Conservation (phyloP, 2,888 invertebrate genomes). For the Subacronicta megacephala region DNA sequence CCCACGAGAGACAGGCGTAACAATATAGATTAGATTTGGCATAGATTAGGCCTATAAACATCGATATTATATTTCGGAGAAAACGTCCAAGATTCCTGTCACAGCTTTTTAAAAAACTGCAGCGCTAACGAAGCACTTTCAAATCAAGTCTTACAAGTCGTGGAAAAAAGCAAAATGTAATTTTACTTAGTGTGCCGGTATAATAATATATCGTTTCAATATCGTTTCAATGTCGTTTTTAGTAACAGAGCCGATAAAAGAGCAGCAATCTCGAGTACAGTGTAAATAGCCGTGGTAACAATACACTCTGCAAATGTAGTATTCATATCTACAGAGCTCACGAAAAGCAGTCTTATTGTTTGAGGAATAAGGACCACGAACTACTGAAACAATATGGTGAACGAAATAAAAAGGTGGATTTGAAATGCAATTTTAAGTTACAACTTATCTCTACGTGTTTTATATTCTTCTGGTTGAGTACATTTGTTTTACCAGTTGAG, state of each 20-base stretch:
- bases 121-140: too few relatives aligned
- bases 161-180: too few relatives aligned
- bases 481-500: conserved; percentile 18
- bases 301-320: conserved; percentile 58
- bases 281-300: conserved; percentile 63
- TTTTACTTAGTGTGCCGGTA: too few relatives aligned
- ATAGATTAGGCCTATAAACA: too few relatives aligned
- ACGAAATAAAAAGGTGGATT: conserved; percentile 35
- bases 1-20: too few relatives aligned
- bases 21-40: too few relatives aligned
- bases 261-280: conserved; percentile 55
- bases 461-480: conserved; percentile 17
- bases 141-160: too few relatives aligned
- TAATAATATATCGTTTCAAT: conserved; percentile 14
- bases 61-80: too few relatives aligned
- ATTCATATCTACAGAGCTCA: conserved; percentile 42
- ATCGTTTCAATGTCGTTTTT: conserved; percentile 38
- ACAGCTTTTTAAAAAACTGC: too few relatives aligned
- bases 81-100: too few relatives aligned
- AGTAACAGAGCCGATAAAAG: conserved; percentile 41
- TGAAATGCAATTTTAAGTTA: conserved; percentile 43
- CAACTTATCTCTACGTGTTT: conserved; percentile 33
- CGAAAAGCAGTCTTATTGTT: conserved; percentile 24
- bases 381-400: conserved; percentile 8
- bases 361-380: conserved; percentile 18